These are phyloP conservation scores for Itoplectis maculator DNA, from an alignment of 2,888 invertebrate species.

Conservation along the genomic window DNA sequence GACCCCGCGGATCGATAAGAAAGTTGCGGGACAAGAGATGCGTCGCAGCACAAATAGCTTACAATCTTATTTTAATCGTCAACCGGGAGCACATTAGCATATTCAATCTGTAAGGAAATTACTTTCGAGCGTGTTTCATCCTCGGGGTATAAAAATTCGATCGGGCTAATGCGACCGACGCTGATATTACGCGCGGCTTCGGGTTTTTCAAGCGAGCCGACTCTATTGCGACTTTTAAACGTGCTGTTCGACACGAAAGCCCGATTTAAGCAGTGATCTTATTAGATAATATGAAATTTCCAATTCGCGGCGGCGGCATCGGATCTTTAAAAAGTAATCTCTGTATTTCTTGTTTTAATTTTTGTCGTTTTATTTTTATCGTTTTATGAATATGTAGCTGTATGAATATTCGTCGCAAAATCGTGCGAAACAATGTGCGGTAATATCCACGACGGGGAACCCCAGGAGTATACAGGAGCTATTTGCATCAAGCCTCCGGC, in stretches of 20 bases:
- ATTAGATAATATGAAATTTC: neutral
- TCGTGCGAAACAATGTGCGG: neutral
- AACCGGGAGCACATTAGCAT: conserved; percentile 72
- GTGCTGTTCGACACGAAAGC: conserved; percentile 34
- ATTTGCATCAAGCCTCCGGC: conserved; percentile 45
- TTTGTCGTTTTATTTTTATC: too few species aligned
- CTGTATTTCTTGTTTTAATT: neutral
- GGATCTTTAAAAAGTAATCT: neutral
- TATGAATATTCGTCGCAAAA: conserved; percentile 15
- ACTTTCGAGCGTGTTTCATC: conserved; percentile 73
- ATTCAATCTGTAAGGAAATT: conserved; percentile 76
- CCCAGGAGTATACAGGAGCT: conserved; percentile 7
- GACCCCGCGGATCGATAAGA: conserved; percentile 37
- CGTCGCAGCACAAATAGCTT: conserved; percentile 68
- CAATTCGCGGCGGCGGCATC: neutral
- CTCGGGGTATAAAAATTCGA: conserved; percentile 59
- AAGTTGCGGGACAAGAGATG: conserved; percentile 44
- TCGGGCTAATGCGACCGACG: conserved; percentile 49
- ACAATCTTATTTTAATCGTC: conserved; percentile 77
- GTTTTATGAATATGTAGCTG: neutral
- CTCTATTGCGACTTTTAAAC: conserved; percentile 34
- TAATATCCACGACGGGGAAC: neutral
- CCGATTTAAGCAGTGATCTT: conserved; percentile 16
- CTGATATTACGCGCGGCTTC: conserved; percentile 23
- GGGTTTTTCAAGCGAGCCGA: conserved; percentile 37